Conservation (phyloP, 2,888 invertebrate species). For the Leucophenga montana region DNA sequence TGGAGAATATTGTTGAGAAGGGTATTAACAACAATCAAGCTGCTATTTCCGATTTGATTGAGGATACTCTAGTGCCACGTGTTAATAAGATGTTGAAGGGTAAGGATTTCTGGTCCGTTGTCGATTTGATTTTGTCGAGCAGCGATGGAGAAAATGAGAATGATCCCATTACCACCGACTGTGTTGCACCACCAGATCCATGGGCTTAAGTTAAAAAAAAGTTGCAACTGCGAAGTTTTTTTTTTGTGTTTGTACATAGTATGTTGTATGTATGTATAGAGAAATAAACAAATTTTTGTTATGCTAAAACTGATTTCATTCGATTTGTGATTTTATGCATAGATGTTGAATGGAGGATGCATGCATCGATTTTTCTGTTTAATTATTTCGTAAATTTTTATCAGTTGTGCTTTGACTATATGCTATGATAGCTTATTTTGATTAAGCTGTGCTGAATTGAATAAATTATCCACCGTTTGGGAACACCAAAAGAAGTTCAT, state of each 20-base stretch:
- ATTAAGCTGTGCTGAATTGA: too few species aligned
- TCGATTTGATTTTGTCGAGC: slow-evolving; percentile 56
- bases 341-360: not conserved
- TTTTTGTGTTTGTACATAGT: too few species aligned
- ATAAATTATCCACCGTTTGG: too few species aligned
- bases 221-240: not conserved
- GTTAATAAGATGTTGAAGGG: slow-evolving; percentile 65
- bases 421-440: too few species aligned
- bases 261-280: too few species aligned
- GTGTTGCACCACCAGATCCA: slow-evolving; percentile 64
- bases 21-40: slow-evolving; percentile 59
- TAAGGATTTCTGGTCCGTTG: slow-evolving; percentile 63
- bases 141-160: slow-evolving; percentile 57
- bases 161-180: slow-evolving; percentile 60
- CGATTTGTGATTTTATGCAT: not conserved
- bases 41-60: slow-evolving; percentile 59
- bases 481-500: too few species aligned
- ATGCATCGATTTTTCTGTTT: too few species aligned
- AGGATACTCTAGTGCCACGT: slow-evolving; percentile 56
- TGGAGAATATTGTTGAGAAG: slow-evolving; percentile 57
- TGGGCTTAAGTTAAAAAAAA: slow-evolving; percentile 57
- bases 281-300: not conserved
- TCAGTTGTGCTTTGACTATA: too few species aligned
- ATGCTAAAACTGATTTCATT: not conserved
- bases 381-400: too few species aligned